A percentile compares a stretch with the other conserved stretches of the same genome.
These are phyloP conservation scores for Psettodes erumei DNA, from an alignment of 2,113 vertebrate genomes.

Conservation along the genomic window DNA sequence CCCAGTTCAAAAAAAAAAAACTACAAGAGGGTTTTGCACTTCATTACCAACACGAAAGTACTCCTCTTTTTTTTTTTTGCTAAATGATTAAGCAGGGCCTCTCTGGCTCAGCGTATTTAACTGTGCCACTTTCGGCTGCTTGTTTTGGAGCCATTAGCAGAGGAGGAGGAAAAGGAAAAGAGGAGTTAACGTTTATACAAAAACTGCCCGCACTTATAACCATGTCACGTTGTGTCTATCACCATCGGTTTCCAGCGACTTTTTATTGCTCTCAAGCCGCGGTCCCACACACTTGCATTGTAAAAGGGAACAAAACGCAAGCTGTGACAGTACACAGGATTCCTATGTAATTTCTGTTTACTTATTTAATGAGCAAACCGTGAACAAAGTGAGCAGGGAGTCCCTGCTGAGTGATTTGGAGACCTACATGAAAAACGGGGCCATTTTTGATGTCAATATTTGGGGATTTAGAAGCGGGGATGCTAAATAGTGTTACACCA, in stretches of 20 bases:
- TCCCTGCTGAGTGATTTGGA: conserved; percentile 3
- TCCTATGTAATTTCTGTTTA: conserved; percentile 32
- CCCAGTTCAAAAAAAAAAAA: conserved; percentile 31
- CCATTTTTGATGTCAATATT: not conserved
- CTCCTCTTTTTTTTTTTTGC: conserved; percentile 31
- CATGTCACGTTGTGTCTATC: conserved; percentile 7
- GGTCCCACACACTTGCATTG: conserved; percentile 24
- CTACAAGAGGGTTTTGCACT: conserved; percentile 62
- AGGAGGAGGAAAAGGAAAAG: conserved; percentile 51
- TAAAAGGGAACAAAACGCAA: conserved; percentile 45
- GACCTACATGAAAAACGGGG: not conserved
- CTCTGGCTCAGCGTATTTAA: conserved; percentile 57
- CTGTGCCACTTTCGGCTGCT: conserved; percentile 50
- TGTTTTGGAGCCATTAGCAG: conserved; percentile 66
- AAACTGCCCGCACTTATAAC: conserved; percentile 28
- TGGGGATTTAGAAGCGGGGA: not conserved
- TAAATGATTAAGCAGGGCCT: conserved; percentile 68
- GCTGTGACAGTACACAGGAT: conserved; percentile 31
- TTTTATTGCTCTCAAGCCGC: conserved; percentile 1
- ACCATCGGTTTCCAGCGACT: not conserved
- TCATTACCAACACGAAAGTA: conserved; percentile 72
- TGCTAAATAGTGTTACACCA: not conserved
- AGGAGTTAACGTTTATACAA: conserved; percentile 36
- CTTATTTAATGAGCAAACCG: conserved; percentile 52
- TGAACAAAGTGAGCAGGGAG: conserved; percentile 27